Evolutionary conservation across 2,113 vertebrate species (phyloP).

Genomic region (Chiloscyllium plagiosum): DNA sequence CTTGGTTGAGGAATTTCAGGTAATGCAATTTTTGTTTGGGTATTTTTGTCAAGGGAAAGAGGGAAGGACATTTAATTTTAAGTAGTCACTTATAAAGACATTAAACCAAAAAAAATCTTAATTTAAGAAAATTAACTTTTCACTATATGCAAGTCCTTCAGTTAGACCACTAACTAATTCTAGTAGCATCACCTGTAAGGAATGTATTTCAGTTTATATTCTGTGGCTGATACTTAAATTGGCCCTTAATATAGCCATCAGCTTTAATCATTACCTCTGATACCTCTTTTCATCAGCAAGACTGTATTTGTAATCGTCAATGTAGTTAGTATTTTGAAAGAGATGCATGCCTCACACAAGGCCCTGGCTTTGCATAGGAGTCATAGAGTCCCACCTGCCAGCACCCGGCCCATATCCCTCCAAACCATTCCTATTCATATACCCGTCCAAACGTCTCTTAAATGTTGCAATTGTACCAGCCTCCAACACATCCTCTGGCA

Average conservation of each 20-base stretch:
- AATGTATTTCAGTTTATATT: neutral
- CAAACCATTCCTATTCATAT: no score
- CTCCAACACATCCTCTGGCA: no score
- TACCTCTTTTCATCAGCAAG: neutral
- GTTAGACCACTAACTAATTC: neutral
- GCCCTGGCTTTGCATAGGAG: neutral
- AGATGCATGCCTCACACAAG: neutral
- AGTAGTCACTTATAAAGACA: neutral
- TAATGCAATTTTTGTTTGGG: neutral
- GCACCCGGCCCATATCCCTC: no score
- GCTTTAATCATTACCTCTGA: neutral
- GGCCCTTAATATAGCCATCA: neutral
- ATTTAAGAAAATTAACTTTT: neutral
- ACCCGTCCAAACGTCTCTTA: no score
- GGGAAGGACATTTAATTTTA: neutral
- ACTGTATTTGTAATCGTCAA: neutral
- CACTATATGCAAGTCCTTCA: neutral
- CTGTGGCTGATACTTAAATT: neutral
- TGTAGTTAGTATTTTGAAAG: neutral
- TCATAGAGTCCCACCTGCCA: neutral
- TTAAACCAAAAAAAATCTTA: neutral
- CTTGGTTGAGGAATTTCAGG: conserved; percentile 16
- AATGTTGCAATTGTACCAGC: no score
- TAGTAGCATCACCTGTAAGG: neutral
- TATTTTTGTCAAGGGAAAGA: no score